These are phyloP conservation scores for Steinernema scapterisci DNA, from an alignment of 2,888 invertebrate species.

Conservation along the genomic window DNA sequence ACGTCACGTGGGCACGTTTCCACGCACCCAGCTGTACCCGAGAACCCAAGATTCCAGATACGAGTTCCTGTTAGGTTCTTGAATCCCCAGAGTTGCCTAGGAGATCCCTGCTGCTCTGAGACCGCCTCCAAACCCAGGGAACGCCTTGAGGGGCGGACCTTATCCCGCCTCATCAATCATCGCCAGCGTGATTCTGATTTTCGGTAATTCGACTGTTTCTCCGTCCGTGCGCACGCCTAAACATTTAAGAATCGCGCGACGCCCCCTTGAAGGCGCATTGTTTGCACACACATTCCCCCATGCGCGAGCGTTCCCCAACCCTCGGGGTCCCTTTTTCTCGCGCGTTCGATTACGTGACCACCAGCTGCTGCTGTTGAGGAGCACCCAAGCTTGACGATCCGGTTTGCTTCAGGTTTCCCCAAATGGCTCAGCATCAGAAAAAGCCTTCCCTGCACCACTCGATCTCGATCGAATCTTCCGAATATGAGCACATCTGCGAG, in stretches of 20 bases:
- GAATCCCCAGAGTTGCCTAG: no score
- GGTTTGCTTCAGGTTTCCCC: neutral
- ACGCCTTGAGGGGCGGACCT: neutral
- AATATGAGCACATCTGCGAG: conserved; percentile 18
- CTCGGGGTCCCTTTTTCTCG: conserved; percentile 7
- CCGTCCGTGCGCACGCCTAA: neutral
- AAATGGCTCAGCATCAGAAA: neutral
- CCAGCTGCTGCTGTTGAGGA: no score
- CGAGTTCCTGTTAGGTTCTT: neutral
- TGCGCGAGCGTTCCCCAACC: no score
- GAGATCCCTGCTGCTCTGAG: no score
- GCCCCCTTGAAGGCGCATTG: conserved; percentile 3
- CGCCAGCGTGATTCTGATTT: conserved; percentile 19
- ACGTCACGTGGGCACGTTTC: neutral
- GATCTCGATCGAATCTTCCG: conserved; percentile 28
- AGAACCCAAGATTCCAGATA: neutral
- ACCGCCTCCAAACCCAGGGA: no score
- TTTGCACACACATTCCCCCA: conserved; percentile 4
- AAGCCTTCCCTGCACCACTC: conserved; percentile 15
- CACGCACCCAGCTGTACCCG: conserved; percentile 7
- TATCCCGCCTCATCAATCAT: neutral
- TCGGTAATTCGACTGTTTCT: conserved; percentile 24
- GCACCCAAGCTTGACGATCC: neutral
- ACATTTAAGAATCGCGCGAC: conserved; percentile 18
- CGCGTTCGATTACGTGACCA: conserved; percentile 17